Conservation (phyloP, 37 sponge, comb jelly and placozoan species). For the Crambe crambe region DNA sequence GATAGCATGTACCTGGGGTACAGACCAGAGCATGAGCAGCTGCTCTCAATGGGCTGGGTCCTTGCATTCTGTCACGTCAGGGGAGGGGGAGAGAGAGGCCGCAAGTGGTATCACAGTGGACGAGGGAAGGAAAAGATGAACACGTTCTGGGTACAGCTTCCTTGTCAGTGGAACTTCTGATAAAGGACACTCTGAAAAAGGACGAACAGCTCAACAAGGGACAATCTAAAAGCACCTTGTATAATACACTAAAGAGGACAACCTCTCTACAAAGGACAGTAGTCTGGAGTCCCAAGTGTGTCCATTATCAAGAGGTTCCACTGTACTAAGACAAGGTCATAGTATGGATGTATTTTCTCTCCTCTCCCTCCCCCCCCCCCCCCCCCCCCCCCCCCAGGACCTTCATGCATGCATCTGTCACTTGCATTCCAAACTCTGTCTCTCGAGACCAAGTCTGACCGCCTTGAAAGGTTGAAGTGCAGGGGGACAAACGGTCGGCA, state of each 20-base stretch:
- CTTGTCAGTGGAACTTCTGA: too few relatives aligned
- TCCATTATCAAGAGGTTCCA: background rate
- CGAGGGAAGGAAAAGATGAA: conserved; percentile 28
- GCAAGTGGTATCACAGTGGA: conserved; percentile 47
- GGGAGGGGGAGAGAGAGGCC: conserved; percentile 63
- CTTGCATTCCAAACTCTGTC: conserved; percentile 26
- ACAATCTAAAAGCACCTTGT: too few relatives aligned
- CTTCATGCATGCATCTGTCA: conserved; percentile 33
- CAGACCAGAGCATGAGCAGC: conserved; percentile 3
- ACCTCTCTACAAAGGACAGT: too few relatives aligned
- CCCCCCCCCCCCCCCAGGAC: conserved; percentile 43
- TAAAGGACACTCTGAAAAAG: background rate
- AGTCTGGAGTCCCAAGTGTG: too few relatives aligned
- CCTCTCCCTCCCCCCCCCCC: too few relatives aligned
- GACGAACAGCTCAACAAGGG: too few relatives aligned
- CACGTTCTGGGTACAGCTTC: conserved; percentile 40
- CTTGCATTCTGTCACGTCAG: conserved; percentile 68
- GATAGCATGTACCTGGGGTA: conserved; percentile 20
- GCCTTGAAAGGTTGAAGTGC: conserved; percentile 56
- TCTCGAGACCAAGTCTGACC: conserved; percentile 40
- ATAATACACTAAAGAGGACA: too few relatives aligned
- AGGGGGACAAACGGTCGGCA: conserved; percentile 49
- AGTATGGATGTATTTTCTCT: too few relatives aligned
- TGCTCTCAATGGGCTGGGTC: conserved; percentile 56
- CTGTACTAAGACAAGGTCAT: background rate